Base-by-base conservation (phyloP, 2,797 vertebrate genomes). In the Spatula clypeata region DNA sequence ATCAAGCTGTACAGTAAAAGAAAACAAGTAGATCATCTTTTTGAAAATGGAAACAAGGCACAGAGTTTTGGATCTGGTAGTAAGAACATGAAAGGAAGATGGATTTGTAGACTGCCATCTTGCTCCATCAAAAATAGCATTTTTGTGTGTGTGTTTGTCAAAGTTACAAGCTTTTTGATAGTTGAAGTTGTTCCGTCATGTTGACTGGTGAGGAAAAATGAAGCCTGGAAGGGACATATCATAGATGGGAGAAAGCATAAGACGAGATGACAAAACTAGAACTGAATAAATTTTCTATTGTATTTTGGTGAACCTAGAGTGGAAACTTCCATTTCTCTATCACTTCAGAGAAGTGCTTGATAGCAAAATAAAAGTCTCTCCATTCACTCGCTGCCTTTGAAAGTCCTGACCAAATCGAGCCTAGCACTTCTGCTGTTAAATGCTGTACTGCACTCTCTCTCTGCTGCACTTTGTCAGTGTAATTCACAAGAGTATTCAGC, bases 381-480 rank as follows among this genome's bases (percentile, higher is more conserved):
- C 24, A 45, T 91, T 85, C 18, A 61, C 29, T 74, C 85, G 2
- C 13, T 91, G 6, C 13, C n/a, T 91, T 93, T 90, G 32, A 92
- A 95, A 74, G 44, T 72, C 57, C 34, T 80, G 34, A 72, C 69
- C 18, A 57, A 94, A 86, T 69, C 36, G 12, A 89, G 21, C 20
- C 69, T 71, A 76, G 32, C 36, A 55, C 51, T 93, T 83, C 40
- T 73, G 31, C 65, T 87, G 29, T 91, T 96, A 75, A 79, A 47
- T 54, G 29, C n/a, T 83, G n/a, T 3, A 2, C 34, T 4, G 2
- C 2, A 1, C 31, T 91, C 13, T 5, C 31, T 89, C 27, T 61
- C 36, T 65, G 19, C 47, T 81, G 40, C 74, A 89, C 49, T 62
- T 75, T 62, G 54, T 92, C 21, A 26, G 27, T 76, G 27, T 77